phyloP scores from a whole-genome alignment of 2,888 invertebrate species.

The Syrista parreyssii region DNA sequence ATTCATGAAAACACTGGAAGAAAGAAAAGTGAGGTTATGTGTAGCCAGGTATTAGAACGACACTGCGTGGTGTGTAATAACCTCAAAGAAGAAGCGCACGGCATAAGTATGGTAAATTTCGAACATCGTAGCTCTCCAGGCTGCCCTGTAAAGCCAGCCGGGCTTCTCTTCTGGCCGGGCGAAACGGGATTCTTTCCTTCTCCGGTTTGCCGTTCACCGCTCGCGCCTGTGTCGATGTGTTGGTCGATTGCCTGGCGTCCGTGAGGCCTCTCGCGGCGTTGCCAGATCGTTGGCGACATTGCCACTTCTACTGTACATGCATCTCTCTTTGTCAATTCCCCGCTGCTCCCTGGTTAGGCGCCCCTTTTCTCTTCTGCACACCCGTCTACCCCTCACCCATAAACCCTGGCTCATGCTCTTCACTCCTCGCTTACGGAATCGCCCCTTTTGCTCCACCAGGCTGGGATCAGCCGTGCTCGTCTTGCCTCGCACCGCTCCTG shows the following conservation, averaged over 20 bases:
- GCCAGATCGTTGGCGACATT: slow-evolving; percentile 41
- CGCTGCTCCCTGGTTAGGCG: slow-evolving; percentile 17
- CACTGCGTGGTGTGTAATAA: neutral
- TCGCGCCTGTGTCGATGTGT: slow-evolving; percentile 41
- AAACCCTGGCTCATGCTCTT: slow-evolving; percentile 29
- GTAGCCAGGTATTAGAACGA: neutral
- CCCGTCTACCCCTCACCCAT: slow-evolving; percentile 33
- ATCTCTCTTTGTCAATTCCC: slow-evolving; percentile 6
- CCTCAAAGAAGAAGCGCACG: neutral
- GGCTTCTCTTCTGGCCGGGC: slow-evolving; percentile 27
- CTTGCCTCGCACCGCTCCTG: slow-evolving; percentile 34
- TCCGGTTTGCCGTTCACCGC: slow-evolving; percentile 58
- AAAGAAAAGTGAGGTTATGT: neutral
- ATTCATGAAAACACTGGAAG: neutral
- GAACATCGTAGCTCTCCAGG: neutral
- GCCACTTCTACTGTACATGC: slow-evolving; percentile 29
- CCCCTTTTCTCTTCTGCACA: slow-evolving; percentile 8
- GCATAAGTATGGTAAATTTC: neutral
- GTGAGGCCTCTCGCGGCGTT: slow-evolving; percentile 44
- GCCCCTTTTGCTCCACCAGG: slow-evolving; percentile 28
- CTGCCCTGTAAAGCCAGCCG: neutral
- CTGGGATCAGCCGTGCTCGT: slow-evolving; percentile 24
- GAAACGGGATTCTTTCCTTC: slow-evolving; percentile 65
- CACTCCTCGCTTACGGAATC: slow-evolving; percentile 31
- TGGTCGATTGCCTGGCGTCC: slow-evolving; percentile 57